Evolutionary conservation across 2,888 invertebrate genomes (phyloP).

Genomic region (Pheosia tremula): DNA sequence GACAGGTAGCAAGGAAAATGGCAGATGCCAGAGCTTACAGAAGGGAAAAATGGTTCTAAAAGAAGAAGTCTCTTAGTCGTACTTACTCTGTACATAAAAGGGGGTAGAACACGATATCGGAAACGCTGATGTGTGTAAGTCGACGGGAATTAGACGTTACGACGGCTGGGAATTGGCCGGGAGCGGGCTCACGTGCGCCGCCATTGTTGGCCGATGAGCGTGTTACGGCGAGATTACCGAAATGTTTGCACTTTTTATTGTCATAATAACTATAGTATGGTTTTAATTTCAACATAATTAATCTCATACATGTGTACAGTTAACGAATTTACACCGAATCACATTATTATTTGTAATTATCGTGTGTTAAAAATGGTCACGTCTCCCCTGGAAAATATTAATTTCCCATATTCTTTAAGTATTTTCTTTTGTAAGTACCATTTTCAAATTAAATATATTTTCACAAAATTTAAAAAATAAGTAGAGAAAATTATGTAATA

Average conservation of each 20-base stretch:
- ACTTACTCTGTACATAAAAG: constrained; percentile 64
- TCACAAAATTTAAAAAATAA: too few relatives aligned
- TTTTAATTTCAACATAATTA: background rate
- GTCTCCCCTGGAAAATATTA: too few relatives aligned
- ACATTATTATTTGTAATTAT: too few relatives aligned
- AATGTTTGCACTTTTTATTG: constrained; percentile 11
- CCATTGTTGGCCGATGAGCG: constrained; percentile 17
- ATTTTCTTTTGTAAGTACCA: too few relatives aligned
- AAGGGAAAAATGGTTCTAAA: background rate
- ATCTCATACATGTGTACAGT: too few relatives aligned
- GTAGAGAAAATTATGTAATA: too few relatives aligned
- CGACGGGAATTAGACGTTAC: constrained; percentile 84
- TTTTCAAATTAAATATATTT: too few relatives aligned
- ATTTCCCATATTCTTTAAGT: too few relatives aligned
- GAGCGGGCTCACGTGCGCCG: constrained; percentile 32
- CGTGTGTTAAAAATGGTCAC: too few relatives aligned
- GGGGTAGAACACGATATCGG: constrained; percentile 78
- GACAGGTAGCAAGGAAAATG: too few relatives aligned
- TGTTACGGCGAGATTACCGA: constrained; percentile 34
- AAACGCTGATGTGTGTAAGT: constrained; percentile 85
- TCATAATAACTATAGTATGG: background rate
- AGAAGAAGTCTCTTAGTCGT: constrained; percentile 22
- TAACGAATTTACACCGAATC: too few relatives aligned
- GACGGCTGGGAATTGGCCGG: constrained; percentile 80
- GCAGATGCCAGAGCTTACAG: too few relatives aligned